Percentiles rank a stretch among this genome's conserved stretches.
phyloP scores from a whole-genome alignment of 2,113 vertebrate species.

The Blennius ocellaris region DNA sequence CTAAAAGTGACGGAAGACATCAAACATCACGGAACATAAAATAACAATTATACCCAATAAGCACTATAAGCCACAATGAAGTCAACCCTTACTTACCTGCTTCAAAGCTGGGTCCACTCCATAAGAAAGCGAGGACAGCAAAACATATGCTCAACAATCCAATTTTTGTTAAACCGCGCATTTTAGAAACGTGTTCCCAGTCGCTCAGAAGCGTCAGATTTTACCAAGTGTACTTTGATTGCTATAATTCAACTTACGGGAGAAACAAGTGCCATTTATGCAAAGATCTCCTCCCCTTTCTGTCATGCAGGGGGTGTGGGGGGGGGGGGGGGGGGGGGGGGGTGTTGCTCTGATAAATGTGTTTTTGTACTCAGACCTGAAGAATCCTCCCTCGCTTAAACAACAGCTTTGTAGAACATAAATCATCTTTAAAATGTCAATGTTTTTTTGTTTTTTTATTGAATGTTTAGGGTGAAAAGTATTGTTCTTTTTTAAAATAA shows the following conservation, averaged over 20 bases:
- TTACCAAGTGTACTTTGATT: neutral
- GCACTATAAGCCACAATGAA: neutral
- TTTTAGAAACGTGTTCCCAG: conserved; percentile 26
- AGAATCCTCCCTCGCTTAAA: too few species aligned
- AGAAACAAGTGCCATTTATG: neutral
- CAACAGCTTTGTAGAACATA: too few species aligned
- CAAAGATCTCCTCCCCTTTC: neutral
- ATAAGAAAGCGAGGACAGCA: conserved; percentile 68
- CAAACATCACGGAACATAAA: too few species aligned
- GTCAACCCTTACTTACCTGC: conserved; percentile 69
- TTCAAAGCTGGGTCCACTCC: conserved; percentile 70
- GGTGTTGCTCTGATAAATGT: neutral
- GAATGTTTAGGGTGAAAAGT: accelerated
- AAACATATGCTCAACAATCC: conserved; percentile 53
- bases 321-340: too few species aligned
- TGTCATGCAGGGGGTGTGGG: neutral
- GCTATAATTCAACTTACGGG: neutral
- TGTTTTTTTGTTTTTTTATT: neutral
- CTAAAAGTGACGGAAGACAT: too few species aligned
- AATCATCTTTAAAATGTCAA: neutral
- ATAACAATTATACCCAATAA: too few species aligned
- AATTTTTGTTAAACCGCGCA: conserved; percentile 65
- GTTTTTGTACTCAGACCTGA: neutral
- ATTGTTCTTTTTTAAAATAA: accelerated
- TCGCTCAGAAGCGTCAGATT: neutral